Evolutionary conservation across 2,797 vertebrate species (phyloP), one percentile per base, ranked within the genome.

Genomic region (Percopsis omiscomaycus): DNA sequence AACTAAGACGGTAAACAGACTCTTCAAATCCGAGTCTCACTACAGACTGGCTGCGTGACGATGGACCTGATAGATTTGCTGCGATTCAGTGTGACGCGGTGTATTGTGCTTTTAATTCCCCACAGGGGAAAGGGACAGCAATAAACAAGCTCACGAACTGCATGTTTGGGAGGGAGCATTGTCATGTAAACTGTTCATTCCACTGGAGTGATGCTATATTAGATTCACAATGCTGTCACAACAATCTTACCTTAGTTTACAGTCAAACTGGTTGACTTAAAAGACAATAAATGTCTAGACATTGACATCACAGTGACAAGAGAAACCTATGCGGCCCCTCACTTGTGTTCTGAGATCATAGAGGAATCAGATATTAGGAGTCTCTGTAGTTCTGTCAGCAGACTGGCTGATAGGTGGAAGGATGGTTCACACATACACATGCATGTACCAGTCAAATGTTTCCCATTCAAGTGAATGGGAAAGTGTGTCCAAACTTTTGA

Each of bases 381-480:
- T 48, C 22, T 37, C 64, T 71, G 64, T 42, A 22, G 11, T 53
- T 75, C 55, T 68, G 75, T 75, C 81, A 68, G 74, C 65, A 2
- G 6, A 37, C 5, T 37, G 32, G 6, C n/a, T 48, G 1, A 49
- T 49, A 37, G 32, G 32, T 37, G 32, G 6, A 37, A 37, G 32
- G 32, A 37, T 37, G 32, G 32, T 8, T 37, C 32, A 9, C 32
- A 9, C 32, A 37, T 13, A 48, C 13, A n/a, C 47, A 48, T 3
- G 1, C 52, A 54, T 9, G 22, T 22, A 22, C 22, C 22, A 22
- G 22, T 22, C 22, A 22, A 22, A 22, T 22, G 22, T 22, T 22
- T 22, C 22, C 22, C 22, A 22, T 22, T 22, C 22, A 22, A 22
- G 22, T 22, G 22, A 22, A 22, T 22, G 22, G 22, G 22, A 22